These are phyloP conservation scores for Laupala kohalensis DNA, from an alignment of 1,140 invertebrate species.

Conservation along the genomic window DNA sequence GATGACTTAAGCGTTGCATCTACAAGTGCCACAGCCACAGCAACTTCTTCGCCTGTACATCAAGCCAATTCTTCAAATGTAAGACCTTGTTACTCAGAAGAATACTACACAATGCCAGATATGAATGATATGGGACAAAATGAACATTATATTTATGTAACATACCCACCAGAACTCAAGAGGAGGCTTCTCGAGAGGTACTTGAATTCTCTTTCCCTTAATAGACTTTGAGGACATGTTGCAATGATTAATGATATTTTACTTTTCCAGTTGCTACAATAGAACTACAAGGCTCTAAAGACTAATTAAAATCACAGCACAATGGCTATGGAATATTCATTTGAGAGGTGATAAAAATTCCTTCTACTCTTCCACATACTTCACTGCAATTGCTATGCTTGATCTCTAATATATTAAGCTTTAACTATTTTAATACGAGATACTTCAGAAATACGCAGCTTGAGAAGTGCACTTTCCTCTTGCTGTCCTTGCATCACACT, in stretches of 20 bases:
- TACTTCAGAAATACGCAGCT: not conserved
- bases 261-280: constrained; percentile 20
- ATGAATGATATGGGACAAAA: constrained; percentile 19
- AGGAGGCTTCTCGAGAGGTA: constrained; percentile 66
- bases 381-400: not conserved
- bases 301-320: not conserved
- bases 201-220: constrained; percentile 6
- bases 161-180: constrained; percentile 71
- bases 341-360: constrained; percentile 3
- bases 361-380: constrained; percentile 1
- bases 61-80: constrained; percentile 17
- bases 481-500: not conserved
- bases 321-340: not conserved
- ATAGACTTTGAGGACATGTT: not conserved
- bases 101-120: constrained; percentile 23
- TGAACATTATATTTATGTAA: constrained; percentile 68
- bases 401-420: not conserved
- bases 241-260: not conserved
- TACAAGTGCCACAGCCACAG: constrained; percentile 40
- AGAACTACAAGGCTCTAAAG: constrained; percentile 21
- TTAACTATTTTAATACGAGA: not conserved
- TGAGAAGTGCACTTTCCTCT: not conserved
- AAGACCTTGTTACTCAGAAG: constrained; percentile 33
- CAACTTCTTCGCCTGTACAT: constrained; percentile 35
- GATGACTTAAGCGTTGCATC: constrained; percentile 47